These are phyloP conservation scores for Hydrolagus colliei DNA, from an alignment of 2,797 vertebrate genomes.

Conservation along the genomic window DNA sequence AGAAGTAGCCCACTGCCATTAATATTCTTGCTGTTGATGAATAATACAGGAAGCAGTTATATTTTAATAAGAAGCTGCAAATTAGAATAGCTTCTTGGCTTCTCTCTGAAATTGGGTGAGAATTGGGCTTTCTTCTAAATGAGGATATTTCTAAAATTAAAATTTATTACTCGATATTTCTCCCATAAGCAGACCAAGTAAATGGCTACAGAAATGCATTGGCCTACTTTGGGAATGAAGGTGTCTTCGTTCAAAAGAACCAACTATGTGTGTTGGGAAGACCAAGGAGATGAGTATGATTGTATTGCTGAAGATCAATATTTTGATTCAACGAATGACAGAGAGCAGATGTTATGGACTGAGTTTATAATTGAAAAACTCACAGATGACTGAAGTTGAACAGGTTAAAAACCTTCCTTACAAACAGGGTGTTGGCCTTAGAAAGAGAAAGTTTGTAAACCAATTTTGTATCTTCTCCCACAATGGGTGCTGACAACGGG, in stretches of 20 bases:
- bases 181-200: neutral
- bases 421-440: neutral
- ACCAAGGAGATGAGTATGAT: neutral
- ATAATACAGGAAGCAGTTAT: neutral
- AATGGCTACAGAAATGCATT: neutral
- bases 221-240: neutral
- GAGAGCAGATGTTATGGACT: neutral
- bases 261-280: neutral
- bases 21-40: no score
- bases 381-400: neutral
- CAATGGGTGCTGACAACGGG: neutral
- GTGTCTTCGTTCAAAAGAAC: neutral
- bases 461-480: neutral
- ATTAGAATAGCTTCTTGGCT: neutral
- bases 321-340: neutral
- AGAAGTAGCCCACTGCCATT: no score
- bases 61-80: neutral
- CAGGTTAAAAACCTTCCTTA: neutral
- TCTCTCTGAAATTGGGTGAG: slow-evolving; percentile 13
- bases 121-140: no score
- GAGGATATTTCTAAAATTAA: slow-evolving; percentile 34
- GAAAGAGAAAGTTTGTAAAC: neutral
- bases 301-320: neutral
- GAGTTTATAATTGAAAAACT: neutral
- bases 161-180: slow-evolving; percentile 68